These are phyloP conservation scores for Syrphus vitripennis DNA, from an alignment of 2,888 invertebrate genomes.

Conservation along the genomic window DNA sequence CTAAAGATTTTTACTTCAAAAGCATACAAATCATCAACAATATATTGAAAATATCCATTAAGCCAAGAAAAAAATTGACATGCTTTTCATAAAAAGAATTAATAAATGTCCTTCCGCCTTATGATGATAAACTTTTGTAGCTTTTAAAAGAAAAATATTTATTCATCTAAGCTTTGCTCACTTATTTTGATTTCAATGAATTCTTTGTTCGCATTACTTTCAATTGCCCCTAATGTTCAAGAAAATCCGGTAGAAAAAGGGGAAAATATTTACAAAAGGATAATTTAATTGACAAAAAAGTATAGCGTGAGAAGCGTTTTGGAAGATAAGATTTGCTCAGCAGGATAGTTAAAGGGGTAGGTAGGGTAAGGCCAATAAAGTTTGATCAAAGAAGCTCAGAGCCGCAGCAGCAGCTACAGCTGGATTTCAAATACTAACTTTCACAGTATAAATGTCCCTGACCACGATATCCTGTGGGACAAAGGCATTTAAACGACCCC, in stretches of 20 bases:
- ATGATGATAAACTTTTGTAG: background rate
- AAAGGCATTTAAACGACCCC: conserved; percentile 90
- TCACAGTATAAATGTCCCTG: conserved; percentile 89
- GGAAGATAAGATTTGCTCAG: conserved; percentile 28
- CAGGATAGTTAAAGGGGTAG: conserved; percentile 4
- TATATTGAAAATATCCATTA: too few species aligned
- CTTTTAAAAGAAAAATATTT: background rate
- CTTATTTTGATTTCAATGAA: background rate
- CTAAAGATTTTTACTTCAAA: too few species aligned
- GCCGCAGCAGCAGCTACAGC: background rate
- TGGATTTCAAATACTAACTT: conserved; percentile 84
- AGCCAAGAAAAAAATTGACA: too few species aligned
- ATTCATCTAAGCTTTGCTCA: background rate
- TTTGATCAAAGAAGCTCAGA: background rate
- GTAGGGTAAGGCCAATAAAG: background rate
- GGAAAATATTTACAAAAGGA: conserved; percentile 34
- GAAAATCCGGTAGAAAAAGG: background rate
- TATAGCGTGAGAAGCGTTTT: conserved; percentile 63
- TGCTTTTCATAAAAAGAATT: too few species aligned
- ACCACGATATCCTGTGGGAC: conserved; percentile 89
- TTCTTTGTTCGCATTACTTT: background rate
- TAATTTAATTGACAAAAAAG: background rate
- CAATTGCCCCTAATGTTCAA: background rate
- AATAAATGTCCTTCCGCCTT: too few species aligned
- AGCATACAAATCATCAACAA: too few species aligned